Base-by-base conservation (phyloP, 2,113 vertebrate species). In the Coregonus clupeaformis region DNA sequence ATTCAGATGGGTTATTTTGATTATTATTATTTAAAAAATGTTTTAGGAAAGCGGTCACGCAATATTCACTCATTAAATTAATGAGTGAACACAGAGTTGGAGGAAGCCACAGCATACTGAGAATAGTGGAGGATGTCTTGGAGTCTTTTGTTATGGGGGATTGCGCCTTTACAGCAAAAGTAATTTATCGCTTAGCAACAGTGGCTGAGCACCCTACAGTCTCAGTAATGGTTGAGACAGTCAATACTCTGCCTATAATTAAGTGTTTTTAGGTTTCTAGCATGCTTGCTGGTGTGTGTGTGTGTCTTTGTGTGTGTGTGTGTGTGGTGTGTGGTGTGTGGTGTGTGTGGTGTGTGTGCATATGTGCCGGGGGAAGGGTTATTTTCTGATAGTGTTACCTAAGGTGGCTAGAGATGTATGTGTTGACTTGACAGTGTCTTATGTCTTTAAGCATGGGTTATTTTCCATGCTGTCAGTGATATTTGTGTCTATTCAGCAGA, bases 161-260 rank as follows among this genome's bases (percentile, higher is more conserved):
- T 62, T 36, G 67, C 36, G 64, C 49, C 75, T 76, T 74, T 77
- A 85, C 80, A 82, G 80, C 74, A 76, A 85, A 91, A 82, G 85
- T 86, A 89, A 89, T 89, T 87, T 91, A 90, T 92, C 11, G 87
- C 92, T 78, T 88, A 91, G 92, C 90, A 92, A 92, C 91, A 90
- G 86, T 55, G 77, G 74, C 81, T 42, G 82, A 76, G 80, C 62
- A 77, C 83, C 72, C 72, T 30, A 68, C 79, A 79, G 73, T 73
- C 68, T 80, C 63, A 80, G 69, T 73, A 29, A 49, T 62, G 68
- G 69, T 63, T 74, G 82, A 76, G 84, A 88, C 73, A 1, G 73
- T 69, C 66, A 18, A 24, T 68, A 71, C 75, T 86, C 29, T 52
- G 47, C 70, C n/a, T 62, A 42, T 69, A 84, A 68, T 71, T 22